Percentiles rank a stretch among this genome's conserved stretches.
phyloP scores from a whole-genome alignment of 1,140 invertebrate genomes.

The Leucophenga varia region DNA sequence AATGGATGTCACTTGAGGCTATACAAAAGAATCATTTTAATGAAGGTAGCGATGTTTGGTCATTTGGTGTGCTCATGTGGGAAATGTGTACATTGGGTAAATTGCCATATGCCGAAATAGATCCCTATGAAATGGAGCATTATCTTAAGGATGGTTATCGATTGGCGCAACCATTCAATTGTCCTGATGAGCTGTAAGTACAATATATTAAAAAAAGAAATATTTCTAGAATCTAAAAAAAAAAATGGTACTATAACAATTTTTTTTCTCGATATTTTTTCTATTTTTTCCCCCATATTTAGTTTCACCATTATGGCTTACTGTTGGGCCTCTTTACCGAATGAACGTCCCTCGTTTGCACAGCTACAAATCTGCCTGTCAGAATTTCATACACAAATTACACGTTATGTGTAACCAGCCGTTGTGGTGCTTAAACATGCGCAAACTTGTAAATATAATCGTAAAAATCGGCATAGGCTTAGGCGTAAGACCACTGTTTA shows the following conservation, averaged over 20 bases:
- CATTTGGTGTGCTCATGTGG: slow-evolving; percentile 92
- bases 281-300: slow-evolving; percentile 31
- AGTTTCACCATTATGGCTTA: slow-evolving; percentile 92
- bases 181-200: slow-evolving; percentile 91
- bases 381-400: slow-evolving; percentile 78
- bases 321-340: slow-evolving; percentile 86
- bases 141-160: slow-evolving; percentile 89
- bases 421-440: slow-evolving; percentile 34
- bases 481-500: slow-evolving; percentile 41
- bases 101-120: slow-evolving; percentile 73
- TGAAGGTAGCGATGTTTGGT: slow-evolving; percentile 90
- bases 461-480: slow-evolving; percentile 42
- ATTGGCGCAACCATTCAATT: slow-evolving; percentile 90
- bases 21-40: slow-evolving; percentile 81
- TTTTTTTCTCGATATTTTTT: neutral
- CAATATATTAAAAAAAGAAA: neutral
- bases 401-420: slow-evolving; percentile 70
- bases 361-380: slow-evolving; percentile 84
- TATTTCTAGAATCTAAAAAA: too few relatives aligned
- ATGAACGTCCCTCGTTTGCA: slow-evolving; percentile 83
- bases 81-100: slow-evolving; percentile 91
- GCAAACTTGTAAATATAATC: slow-evolving; percentile 53
- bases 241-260: too few relatives aligned
- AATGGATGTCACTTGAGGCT: slow-evolving; percentile 91
- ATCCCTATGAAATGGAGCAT: slow-evolving; percentile 87